Evolutionary conservation across 2,113 vertebrate genomes (phyloP).

Genomic region (Prunella fulvescens): DNA sequence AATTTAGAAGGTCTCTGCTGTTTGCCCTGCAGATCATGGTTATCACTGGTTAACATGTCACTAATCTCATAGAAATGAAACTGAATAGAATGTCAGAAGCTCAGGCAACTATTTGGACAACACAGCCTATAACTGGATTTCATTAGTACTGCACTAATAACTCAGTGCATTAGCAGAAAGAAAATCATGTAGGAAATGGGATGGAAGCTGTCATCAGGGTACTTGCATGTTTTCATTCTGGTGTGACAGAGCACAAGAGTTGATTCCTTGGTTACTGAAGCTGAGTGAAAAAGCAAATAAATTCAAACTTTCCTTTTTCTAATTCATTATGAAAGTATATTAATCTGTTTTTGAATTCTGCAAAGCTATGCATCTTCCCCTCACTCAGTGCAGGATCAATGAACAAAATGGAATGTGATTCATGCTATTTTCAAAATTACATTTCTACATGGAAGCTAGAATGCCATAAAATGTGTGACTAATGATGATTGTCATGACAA

Average conservation of each 20-base stretch:
- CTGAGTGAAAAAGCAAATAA: neutral
- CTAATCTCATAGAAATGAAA: neutral
- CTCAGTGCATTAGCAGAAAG: neutral
- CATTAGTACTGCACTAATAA: slow-evolving; percentile 9
- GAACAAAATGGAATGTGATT: neutral
- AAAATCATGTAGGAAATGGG: neutral
- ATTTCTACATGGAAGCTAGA: neutral
- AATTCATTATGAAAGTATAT: neutral
- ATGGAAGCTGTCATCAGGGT: neutral
- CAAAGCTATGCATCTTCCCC: neutral
- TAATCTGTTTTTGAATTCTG: neutral
- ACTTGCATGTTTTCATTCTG: neutral
- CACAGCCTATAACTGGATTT: neutral
- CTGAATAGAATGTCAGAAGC: neutral
- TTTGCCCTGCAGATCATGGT: neutral
- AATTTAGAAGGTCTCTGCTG: neutral
- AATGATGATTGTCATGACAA: neutral
- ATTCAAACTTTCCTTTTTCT: neutral
- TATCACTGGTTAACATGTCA: neutral
- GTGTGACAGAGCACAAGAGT: neutral
- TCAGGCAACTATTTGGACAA: neutral
- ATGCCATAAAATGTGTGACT: neutral
- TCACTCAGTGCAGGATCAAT: neutral
- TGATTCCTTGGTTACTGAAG: neutral
- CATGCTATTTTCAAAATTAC: neutral